Evolutionary conservation across 2,888 invertebrate species (phyloP), one percentile per base, ranked within the genome.

Genomic region (Thereva unica): DNA sequence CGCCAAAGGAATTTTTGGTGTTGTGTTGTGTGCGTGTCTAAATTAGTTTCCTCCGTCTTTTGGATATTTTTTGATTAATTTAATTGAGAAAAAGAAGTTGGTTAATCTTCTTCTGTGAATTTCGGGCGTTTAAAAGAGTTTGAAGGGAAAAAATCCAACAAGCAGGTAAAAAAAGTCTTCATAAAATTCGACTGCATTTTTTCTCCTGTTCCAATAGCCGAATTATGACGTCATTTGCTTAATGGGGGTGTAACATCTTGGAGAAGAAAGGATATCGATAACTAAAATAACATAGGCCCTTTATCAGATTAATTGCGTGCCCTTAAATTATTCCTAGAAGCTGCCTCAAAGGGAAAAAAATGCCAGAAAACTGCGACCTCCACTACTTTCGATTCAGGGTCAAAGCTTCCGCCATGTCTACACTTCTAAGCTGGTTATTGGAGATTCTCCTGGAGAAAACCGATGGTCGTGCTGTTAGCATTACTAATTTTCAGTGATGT

Each of bases 321-420:
- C n/a, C n/a, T 47, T 10, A 47, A 47, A n/a, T 9, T n/a, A 10
- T 5, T 47, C 1, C 10, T 47, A 5, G n/a, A 5, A 35, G 40
- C 37, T 56, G 56, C 38, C 44, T 59, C 59, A 47, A 35, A 59
- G 38, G 38, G n/a, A n/a, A 47, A 56, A 37, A 47, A 55, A 59
- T 59, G 38, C 47, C 42, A 35, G 38, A 10, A 34, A 59, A 59
- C 38, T 59, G 59, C 47, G 59, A 9, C 59, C 59, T 59, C 59
- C 47, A 49, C 49, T 49, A 59, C 47, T 59, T 59, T 59, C 49
- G 49, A 59, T 64, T 64, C 64, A 64, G 64, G 64, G 64, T 64
- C 64, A 64, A 64, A 53, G 42, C 53, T 64, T 64, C 64, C 64
- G 64, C 64, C 64, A 64, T 64, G 53, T 61, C 50, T 61, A 64